Conservation (phyloP, 2,888 invertebrate genomes). For the Rhyacophila evoluta region DNA sequence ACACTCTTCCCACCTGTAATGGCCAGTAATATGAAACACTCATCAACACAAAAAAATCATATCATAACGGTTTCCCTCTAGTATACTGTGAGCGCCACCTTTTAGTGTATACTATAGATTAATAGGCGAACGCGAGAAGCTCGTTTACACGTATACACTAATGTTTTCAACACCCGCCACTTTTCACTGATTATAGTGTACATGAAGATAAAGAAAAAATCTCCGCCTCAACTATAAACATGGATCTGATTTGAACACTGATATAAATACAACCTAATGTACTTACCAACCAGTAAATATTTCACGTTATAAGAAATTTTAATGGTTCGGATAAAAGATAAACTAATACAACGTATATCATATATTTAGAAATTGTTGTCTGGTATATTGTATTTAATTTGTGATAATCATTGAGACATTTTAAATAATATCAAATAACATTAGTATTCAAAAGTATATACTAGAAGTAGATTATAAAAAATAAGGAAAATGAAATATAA, state of each 20-base stretch:
- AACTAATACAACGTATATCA: too few species aligned
- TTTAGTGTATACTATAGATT: neutral
- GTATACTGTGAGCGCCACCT: neutral
- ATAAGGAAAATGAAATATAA: too few species aligned
- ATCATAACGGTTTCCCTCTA: neutral
- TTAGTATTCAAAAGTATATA: too few species aligned
- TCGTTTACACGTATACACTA: neutral
- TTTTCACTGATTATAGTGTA: neutral
- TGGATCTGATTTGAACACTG: neutral
- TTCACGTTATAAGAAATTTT: too few species aligned
- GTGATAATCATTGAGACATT: too few species aligned
- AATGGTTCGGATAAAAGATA: too few species aligned
- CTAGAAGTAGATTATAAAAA: too few species aligned
- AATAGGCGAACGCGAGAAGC: conserved; percentile 12
- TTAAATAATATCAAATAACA: too few species aligned
- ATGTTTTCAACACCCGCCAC: neutral
- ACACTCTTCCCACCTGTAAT: neutral
- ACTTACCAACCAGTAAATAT: too few species aligned
- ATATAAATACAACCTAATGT: too few species aligned
- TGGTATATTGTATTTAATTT: too few species aligned
- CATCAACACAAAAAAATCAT: neutral
- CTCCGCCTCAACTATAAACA: neutral
- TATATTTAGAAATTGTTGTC: too few species aligned
- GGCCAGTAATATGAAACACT: neutral
- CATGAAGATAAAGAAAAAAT: neutral